phyloP scores from a whole-genome alignment of 2,888 invertebrate species.

The Drepanosiphum platanoidis region DNA sequence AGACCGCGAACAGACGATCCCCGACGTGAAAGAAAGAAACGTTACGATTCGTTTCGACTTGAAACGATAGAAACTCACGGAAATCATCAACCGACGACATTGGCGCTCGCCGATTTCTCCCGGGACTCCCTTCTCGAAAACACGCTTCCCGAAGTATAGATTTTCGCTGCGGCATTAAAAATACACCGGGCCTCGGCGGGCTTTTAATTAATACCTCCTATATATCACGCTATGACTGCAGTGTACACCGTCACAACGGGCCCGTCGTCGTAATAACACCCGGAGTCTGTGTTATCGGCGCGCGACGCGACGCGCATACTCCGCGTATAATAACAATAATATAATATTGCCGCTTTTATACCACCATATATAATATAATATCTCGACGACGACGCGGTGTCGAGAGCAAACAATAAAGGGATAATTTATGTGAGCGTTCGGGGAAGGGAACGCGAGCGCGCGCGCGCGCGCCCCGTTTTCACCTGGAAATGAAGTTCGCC shows the following conservation, averaged over 20 bases:
- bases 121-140: too few relatives aligned
- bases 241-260: too few relatives aligned
- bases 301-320: not conserved
- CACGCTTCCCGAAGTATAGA: too few relatives aligned
- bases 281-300: not conserved
- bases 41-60: too few relatives aligned
- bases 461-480: constrained; percentile 1
- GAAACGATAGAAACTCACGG: too few relatives aligned
- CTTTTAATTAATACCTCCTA: constrained; percentile 25
- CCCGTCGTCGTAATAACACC: not conserved
- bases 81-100: too few relatives aligned
- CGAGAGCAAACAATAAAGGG: constrained; percentile 13
- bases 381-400: not conserved
- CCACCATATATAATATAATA: not conserved
- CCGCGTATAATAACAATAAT: constrained; percentile 21
- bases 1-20: too few relatives aligned
- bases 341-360: constrained; percentile 8
- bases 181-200: not conserved
- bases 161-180: too few relatives aligned
- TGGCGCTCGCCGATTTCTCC: too few relatives aligned
- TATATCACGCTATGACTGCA: not conserved
- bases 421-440: constrained; percentile 21
- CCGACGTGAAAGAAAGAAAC: too few relatives aligned
- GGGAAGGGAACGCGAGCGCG: not conserved
- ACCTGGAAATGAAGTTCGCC: constrained; percentile 33